A percentile compares a stretch with the other conserved stretches of the same genome.
These are phyloP conservation scores for Callaeas wilsoni DNA, from an alignment of 2,113 vertebrate genomes.

Conservation along the genomic window DNA sequence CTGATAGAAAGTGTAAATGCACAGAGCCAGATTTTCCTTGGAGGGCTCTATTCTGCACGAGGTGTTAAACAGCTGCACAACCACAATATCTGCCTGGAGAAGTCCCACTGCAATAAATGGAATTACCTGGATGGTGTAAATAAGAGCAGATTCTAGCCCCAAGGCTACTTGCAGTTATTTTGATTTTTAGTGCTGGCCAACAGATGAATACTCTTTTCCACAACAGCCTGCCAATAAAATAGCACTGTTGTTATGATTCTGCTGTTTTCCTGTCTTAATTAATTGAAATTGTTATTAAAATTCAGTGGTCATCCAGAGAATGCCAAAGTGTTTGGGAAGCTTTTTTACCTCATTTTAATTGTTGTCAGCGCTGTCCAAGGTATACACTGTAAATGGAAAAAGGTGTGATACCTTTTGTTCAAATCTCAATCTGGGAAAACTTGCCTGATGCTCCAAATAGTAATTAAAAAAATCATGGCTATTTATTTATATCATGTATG, in stretches of 20 bases:
- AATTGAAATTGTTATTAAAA: background rate
- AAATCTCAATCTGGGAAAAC: background rate
- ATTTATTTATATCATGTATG: background rate
- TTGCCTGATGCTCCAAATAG: background rate
- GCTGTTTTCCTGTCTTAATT: background rate
- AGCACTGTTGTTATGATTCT: background rate
- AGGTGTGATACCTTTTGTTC: background rate
- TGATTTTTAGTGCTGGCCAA: conserved; percentile 4
- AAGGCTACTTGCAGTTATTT: conserved; percentile 1
- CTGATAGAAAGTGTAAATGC: background rate
- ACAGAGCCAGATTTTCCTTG: background rate
- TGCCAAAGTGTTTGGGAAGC: background rate
- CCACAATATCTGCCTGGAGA: conserved; percentile 5
- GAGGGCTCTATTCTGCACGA: background rate
- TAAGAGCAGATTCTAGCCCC: conserved; percentile 19
- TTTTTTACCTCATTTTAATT: background rate
- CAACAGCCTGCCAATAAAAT: background rate
- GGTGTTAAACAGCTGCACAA: conserved; percentile 24
- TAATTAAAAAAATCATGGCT: background rate
- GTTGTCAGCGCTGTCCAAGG: background rate
- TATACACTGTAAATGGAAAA: background rate
- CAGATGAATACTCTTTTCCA: background rate
- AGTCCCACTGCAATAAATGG: conserved; percentile 22
- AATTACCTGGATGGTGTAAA: conserved; percentile 48
- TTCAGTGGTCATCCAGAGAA: background rate